Evolutionary conservation across 2,113 vertebrate genomes (phyloP), one percentile per base, ranked within the genome.

Genomic region (Grantiella picta): DNA sequence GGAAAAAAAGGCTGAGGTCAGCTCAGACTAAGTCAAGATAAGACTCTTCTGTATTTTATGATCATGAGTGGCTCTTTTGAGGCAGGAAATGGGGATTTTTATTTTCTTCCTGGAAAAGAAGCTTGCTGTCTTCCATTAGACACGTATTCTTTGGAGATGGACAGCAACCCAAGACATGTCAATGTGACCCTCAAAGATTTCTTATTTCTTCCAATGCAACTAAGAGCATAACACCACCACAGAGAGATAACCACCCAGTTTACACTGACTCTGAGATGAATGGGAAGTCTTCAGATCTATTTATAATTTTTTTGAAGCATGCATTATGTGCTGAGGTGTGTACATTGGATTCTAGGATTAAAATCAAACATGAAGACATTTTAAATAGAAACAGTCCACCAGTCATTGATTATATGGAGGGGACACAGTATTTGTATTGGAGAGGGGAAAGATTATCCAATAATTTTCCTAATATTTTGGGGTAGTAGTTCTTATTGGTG

Each of bases 401-500:
- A 64, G 9, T 16, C 14, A 61, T 14, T 69, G 33, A 31, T 54
- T 47, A 49, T 21, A 76, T 10, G 22, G 13, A 82, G 0, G 6
- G 4, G 5, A 66, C 16, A 42, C 2, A 18, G 8, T n/a, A 53
- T 45, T 73, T 21, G 0, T 69, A 8, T 7, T 80, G 23, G 17
- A 82, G 38, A 50, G 36, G 9, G 2, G 10, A 69, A 82, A 83
- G 33, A 12, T 10, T 70, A 56, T 4, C 4, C 12, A 47, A 6
- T 38, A 66, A 36, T 9, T 52, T 91, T 24, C 75, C 3, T 25
- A 69, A 10, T 64, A 72, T 73, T 87, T 92, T 38, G 10, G 9
- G 3, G 1, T 23, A 63, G 23, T 24, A 33, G 3, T 24, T 25
- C 18, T 61, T 60, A 52, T 4, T 12, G 1, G 3, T 11, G 54